Evolutionary conservation across 2,888 invertebrate species (phyloP).

Genomic region (Polydrusus cervinus): DNA sequence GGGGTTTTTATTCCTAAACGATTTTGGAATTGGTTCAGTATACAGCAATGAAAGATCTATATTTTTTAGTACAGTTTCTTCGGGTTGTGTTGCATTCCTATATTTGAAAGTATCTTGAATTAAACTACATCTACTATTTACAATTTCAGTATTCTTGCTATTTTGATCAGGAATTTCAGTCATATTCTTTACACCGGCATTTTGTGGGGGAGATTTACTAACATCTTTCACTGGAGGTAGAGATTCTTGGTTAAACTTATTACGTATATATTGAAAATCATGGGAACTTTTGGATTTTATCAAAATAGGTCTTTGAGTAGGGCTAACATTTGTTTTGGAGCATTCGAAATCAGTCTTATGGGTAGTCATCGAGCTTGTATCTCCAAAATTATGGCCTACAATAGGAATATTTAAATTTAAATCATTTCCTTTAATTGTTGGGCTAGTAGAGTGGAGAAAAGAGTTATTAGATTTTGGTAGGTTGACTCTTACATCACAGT

Average conservation of each 20-base stretch:
- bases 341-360: constrained; percentile 33
- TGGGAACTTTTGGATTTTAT: constrained; percentile 63
- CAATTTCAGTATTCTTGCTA: neutral
- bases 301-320: constrained; percentile 56
- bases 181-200: neutral
- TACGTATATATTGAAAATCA: constrained; percentile 64
- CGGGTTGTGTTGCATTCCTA: neutral
- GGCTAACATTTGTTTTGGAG: constrained; percentile 1
- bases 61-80: constrained; percentile 49
- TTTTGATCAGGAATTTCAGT: neutral
- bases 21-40: constrained; percentile 67
- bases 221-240: constrained; percentile 38
- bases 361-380: neutral
- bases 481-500: constrained; percentile 27
- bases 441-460: constrained; percentile 34
- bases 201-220: constrained; percentile 19
- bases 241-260: constrained; percentile 60
- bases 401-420: neutral
- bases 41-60: constrained; percentile 63
- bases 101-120: neutral
- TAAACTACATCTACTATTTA: neutral
- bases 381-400: neutral
- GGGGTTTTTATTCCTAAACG: constrained; percentile 60
- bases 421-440: constrained; percentile 5
- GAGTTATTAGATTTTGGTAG: constrained; percentile 30